These are phyloP conservation scores for Euphonia xanthogaster DNA, from an alignment of 2,797 vertebrate species.

Conservation along the genomic window DNA sequence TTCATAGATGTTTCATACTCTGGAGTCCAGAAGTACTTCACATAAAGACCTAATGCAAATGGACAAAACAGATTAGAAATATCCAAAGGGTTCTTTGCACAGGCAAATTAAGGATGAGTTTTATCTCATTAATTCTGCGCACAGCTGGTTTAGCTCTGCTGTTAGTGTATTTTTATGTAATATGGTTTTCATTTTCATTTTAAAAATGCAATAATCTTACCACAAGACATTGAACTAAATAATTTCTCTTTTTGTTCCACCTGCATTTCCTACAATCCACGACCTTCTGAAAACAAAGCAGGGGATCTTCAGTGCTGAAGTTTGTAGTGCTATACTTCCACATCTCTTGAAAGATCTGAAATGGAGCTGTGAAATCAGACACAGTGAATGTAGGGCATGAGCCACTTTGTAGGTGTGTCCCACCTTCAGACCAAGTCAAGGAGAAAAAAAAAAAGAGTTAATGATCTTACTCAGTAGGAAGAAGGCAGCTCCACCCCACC, in stretches of 20 bases:
- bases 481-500: slow-evolving; percentile 12
- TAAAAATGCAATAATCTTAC: background rate
- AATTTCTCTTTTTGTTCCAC: background rate
- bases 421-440: background rate
- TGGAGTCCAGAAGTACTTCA: background rate
- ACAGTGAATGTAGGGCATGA: background rate
- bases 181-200: background rate
- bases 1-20: background rate
- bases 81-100: background rate
- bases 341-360: background rate
- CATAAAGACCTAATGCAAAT: background rate
- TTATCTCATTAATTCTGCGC: background rate
- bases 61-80: background rate
- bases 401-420: background rate
- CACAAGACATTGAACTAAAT: background rate
- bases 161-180: background rate
- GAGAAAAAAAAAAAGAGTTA: background rate
- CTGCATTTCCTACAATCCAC: background rate
- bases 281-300: slow-evolving; percentile 4
- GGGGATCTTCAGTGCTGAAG: background rate
- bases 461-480: background rate
- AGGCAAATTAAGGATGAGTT: background rate
- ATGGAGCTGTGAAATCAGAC: background rate
- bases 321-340: background rate
- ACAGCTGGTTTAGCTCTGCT: background rate